Evolutionary conservation across 2,797 vertebrate species (phyloP), one percentile per base, ranked within the genome.

Genomic region (Netta rufina): DNA sequence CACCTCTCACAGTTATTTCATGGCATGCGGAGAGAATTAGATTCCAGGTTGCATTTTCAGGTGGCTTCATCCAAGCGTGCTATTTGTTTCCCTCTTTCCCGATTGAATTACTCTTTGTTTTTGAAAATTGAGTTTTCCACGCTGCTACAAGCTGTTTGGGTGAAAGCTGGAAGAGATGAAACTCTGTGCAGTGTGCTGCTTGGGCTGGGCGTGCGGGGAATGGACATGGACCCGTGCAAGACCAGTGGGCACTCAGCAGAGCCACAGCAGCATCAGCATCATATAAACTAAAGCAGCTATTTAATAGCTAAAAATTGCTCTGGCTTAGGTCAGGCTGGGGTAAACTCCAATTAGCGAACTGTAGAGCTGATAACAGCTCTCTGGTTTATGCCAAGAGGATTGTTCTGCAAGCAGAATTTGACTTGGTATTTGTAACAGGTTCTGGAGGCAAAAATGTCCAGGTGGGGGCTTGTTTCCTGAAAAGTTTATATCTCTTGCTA

Each of bases 271-370:
- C 64, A 41, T 69, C 88, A 53, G 49, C 64, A 41, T 69, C 88
- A 53, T 9, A 8, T 30, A 17, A 79, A 69, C 77, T 22, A 80
- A 19, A 89, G 56, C 28, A 60, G 66, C 30, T 21, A 6, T 58
- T 92, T 72, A 77, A 69, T 30, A 76, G 53, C 78, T 95, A 22
- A 57, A 60, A 69, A 77, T 85, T 92, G 39, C 65, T 64, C 65
- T 84, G 84, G 11, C 47, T 93, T 85, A 61, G 91, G 74, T 91
- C 77, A 87, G 78, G 33, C 65, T 74, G 69, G 86, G 69, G n/a
- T 80, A 58, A 75, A 0, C 66, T 56, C 0, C 10, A 66, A 22
- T 60, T 72, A 89, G 65, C 69, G 89, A 62, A 58, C 5, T 61
- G 66, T 39, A 54, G 49, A 77, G 65, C 72, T 87, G 70, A 65